phyloP scores from a whole-genome alignment of 1,140 invertebrate species.

The Caligus rogercresseyi region DNA sequence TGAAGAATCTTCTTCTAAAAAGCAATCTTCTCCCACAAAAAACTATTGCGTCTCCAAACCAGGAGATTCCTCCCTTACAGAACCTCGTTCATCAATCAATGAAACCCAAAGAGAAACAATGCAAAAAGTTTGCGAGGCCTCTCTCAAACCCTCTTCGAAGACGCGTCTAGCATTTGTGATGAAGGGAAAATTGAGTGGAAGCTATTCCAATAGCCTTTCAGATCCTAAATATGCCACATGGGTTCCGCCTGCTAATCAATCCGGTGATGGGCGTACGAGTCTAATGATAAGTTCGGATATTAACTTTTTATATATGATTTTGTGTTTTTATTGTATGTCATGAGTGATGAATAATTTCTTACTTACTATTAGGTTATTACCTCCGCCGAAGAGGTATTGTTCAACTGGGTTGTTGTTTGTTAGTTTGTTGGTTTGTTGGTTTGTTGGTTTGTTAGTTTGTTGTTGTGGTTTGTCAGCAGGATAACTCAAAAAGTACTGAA shows the following conservation, averaged over 20 bases:
- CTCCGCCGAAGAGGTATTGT: no score
- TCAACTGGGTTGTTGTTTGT: no score
- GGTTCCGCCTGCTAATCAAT: slow-evolving; percentile 53
- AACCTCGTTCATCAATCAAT: background rate
- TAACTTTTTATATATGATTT: no score
- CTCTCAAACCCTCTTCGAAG: background rate
- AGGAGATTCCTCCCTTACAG: background rate
- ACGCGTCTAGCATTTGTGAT: background rate
- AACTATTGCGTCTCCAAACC: background rate
- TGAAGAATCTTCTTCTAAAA: background rate
- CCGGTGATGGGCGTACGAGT: slow-evolving; percentile 55
- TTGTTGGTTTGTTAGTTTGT: no score
- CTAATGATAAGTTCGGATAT: slow-evolving; percentile 64
- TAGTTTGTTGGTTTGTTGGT: no score
- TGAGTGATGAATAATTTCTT: no score
- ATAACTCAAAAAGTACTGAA: no score
- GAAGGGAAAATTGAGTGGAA: slow-evolving; percentile 22
- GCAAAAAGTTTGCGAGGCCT: slow-evolving; percentile 5
- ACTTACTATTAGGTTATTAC: no score
- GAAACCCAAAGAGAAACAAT: slow-evolving; percentile 9
- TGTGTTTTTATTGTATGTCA: no score
- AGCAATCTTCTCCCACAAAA: background rate
- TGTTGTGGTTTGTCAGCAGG: no score
- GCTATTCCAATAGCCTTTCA: slow-evolving; percentile 29
- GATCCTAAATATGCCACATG: slow-evolving; percentile 49